Base-by-base conservation (phyloP, 2,113 vertebrate species). In the Catharus bicknelli region DNA sequence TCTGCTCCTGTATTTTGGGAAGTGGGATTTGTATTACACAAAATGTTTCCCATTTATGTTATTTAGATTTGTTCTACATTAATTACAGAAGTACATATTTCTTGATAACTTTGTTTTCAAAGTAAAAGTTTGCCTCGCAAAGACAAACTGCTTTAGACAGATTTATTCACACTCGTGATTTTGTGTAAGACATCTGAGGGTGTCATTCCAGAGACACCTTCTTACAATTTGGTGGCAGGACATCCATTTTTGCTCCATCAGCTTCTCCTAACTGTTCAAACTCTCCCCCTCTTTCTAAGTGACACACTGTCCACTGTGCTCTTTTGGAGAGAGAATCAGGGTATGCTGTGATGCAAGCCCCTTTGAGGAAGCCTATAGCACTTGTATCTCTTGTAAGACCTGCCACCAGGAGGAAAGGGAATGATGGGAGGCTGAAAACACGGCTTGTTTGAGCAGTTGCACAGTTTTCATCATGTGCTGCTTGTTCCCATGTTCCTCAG, bases 381-480 rank as follows among this genome's bases (percentile, higher is more conserved):
- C 20, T 76, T 80, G 16, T 16, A 50, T 23, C 16, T 83, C 66
- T 53, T 38, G 9, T 79, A 77, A 74, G 23, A 86, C 30, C 11
- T 53, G 59, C 26, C 38, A 66, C 19, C 16, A 87, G 69, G 23
- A 58, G 38, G 73, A 62, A 88, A 58, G 13, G 6, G 7, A 36
- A 27, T 38, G 10, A 53, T 48, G 42, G 16, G n/a, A 91, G 38
- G 11, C 25, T 50, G 62, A 55, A 80, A 55, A 77, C 25, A 30
- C 0, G 1, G 22, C 7, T 26, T 21, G 45, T 78, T 20, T 69
- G 25, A 61, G 16, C 12, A 29, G 40, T 54, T 75, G 43, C 13
- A 29, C 0, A 2, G 9, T 53, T 89, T 70, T 42, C 11, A 64
- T 11, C 32, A 8, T 10, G 10, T 3, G 0, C 29, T 74, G 21